Evolutionary conservation across 2,888 invertebrate species (phyloP).

Genomic region (Scaptomyza reducta): DNA sequence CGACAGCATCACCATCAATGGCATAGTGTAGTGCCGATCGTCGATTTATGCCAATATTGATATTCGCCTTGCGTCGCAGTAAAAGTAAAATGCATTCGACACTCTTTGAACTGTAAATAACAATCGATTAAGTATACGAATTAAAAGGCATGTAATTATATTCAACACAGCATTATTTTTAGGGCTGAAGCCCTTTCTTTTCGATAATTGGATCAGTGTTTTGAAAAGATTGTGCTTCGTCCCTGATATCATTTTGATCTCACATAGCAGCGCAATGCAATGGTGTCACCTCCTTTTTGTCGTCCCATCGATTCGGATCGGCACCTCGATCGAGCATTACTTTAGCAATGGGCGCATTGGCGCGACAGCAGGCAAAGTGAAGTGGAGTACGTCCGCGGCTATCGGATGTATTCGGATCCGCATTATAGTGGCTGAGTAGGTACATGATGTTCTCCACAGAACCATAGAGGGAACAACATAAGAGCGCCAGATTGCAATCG

Average conservation of each 20-base stretch:
- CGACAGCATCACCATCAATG: slow-evolving; percentile 89
- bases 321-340: slow-evolving; percentile 89
- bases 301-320: slow-evolving; percentile 90
- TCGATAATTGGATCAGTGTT: background rate
- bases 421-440: slow-evolving; percentile 81
- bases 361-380: slow-evolving; percentile 92
- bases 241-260: background rate
- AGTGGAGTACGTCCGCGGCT: slow-evolving; percentile 88
- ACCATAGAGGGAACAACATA: slow-evolving; percentile 81
- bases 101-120: slow-evolving; percentile 78
- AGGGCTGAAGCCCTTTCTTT: no score
- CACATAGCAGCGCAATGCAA: slow-evolving; percentile 92
- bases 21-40: slow-evolving; percentile 93
- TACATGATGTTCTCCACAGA: slow-evolving; percentile 75
- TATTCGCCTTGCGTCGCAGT: slow-evolving; percentile 90
- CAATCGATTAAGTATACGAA: background rate
- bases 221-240: background rate
- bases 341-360: slow-evolving; percentile 89
- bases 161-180: no score
- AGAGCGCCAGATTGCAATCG: slow-evolving; percentile 81
- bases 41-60: slow-evolving; percentile 89
- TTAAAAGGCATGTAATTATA: no score
- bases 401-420: slow-evolving; percentile 88
- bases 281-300: slow-evolving; percentile 88
- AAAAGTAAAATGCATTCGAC: slow-evolving; percentile 86